Evolutionary conservation across 2,797 vertebrate species (phyloP), one percentile per base, ranked within the genome.

Genomic region (Cynopterus sphinx): DNA sequence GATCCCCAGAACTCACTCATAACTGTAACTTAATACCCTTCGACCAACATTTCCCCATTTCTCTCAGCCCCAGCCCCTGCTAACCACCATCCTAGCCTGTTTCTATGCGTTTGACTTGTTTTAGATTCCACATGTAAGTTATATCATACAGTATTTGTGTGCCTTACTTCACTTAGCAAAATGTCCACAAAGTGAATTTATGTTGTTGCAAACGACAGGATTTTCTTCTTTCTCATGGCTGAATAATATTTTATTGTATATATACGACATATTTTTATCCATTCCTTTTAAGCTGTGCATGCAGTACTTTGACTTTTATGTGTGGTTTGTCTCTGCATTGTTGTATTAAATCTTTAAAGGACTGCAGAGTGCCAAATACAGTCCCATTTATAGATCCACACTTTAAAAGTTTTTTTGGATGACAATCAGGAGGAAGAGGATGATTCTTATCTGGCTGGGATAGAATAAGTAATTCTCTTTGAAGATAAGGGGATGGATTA

Each of bases 321-420:
- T 87, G 49, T 92, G n/a, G 51, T 67, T 87, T 92, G 55, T 91
- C 43, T 96, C 74, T 87, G 33, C 79, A 26, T 61, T 86, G 22
- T 67, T 57, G 12, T 88, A 74, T 85, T 96, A 94, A 96, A 89
- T 94, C 65, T 95, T 96, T 96, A 92, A 97, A 96, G 83, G 59
- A 83, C n/a, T 91, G 11, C n/a, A 36, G 51, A 89, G 43, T 81
- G 74, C 86, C 79, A 96, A 97, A 89, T 94, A 73, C 41, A 70
- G 46, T 87, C 93, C 68, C 61, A 63, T 78, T 95, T 96, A 67
- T 46, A 94, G 78, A 87, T 33, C 0, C 0, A 91, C 74, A 74
- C 11, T 90, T 92, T 89, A 68, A 92, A 92, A 83, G 87, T 75
- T 77, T 89, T 93, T 95, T 94, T 94, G 91, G 88, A 96, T 65